Conservation (phyloP, 2,797 vertebrate genomes). For the Saxicola maurus region DNA sequence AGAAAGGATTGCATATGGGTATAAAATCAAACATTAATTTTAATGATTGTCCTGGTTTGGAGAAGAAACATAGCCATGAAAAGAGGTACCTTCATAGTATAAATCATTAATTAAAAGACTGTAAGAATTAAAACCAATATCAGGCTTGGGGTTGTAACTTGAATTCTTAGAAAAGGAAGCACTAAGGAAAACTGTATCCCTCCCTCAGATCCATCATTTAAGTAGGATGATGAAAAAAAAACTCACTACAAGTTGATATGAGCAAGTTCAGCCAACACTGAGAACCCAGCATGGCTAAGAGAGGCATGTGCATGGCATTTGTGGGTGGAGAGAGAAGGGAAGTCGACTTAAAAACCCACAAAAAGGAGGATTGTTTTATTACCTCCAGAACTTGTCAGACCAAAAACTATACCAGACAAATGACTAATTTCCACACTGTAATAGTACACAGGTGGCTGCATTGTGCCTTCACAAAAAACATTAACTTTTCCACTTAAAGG, state of each 20-base stretch:
- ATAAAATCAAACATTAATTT: neutral
- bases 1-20: neutral
- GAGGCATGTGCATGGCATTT: conserved; percentile 4
- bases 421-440: conserved; percentile 46
- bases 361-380: conserved; percentile 27
- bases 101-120: neutral
- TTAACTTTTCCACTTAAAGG: neutral
- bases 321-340: neutral
- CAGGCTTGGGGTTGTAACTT: neutral
- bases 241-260: neutral
- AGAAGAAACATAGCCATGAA: neutral
- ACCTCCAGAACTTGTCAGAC: conserved; percentile 38
- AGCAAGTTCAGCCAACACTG: neutral
- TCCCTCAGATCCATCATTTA: neutral
- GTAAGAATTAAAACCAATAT: neutral
- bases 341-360: neutral
- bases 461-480: neutral
- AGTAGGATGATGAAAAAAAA: rapidly evolving
- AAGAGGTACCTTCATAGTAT: neutral
- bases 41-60: neutral
- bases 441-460: conserved; percentile 28
- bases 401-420: conserved; percentile 54
- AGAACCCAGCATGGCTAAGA: neutral
- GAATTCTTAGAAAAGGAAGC: neutral
- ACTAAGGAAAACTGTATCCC: neutral